phyloP scores from a whole-genome alignment of 1,140 invertebrate species.

The Panagrolaimus sp. region DNA sequence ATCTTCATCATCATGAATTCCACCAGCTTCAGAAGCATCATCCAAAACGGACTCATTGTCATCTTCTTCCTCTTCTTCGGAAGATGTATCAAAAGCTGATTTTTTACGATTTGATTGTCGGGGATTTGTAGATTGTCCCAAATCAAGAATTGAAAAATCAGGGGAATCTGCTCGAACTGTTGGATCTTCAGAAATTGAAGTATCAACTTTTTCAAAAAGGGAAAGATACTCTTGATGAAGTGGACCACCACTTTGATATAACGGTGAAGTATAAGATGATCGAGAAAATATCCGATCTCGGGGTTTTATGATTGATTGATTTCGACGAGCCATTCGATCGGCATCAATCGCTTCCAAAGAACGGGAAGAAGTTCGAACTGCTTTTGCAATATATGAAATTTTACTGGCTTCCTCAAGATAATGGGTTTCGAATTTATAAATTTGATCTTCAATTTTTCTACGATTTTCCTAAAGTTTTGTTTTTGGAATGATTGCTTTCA shows the following conservation, averaged over 20 bases:
- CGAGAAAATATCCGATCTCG: not conserved
- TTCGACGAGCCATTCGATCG: not conserved
- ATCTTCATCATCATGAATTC: not conserved
- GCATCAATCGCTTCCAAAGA: not conserved
- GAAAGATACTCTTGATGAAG: not conserved
- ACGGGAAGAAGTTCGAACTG: not conserved
- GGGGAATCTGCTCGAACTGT: not conserved
- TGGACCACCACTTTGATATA: not conserved
- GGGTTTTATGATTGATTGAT: not conserved
- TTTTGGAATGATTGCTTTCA: not conserved
- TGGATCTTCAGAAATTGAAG: not conserved
- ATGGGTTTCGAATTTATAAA: not conserved
- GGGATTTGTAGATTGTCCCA: too few relatives aligned
- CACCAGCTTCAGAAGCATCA: not conserved
- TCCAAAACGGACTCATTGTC: not conserved
- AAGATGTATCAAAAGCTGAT: not conserved
- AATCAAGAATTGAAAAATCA: not conserved
- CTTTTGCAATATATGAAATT: not conserved
- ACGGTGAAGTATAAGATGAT: not conserved
- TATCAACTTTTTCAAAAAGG: not conserved
- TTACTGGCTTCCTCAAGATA: not conserved
- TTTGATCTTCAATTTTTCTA: not conserved
- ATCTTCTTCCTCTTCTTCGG: not conserved
- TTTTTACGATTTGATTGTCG: too few relatives aligned
- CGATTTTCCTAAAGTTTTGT: not conserved